Evolutionary conservation across 2,888 invertebrate genomes (phyloP), one percentile per base, ranked within the genome.

Genomic region (Hirtodrosophila confusa): DNA sequence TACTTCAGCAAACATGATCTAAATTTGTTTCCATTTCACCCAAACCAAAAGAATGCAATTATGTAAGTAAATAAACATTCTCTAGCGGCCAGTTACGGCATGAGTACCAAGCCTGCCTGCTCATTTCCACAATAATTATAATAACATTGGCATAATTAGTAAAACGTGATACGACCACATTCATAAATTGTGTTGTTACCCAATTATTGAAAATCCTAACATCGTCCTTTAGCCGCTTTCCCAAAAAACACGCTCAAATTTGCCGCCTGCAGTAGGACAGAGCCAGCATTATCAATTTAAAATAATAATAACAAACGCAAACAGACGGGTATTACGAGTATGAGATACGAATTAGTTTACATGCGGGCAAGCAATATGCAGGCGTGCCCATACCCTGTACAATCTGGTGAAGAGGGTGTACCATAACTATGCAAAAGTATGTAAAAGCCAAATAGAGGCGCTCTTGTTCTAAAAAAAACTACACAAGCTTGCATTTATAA

Each of bases 261-360:
- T 10, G 36, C 29, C 35, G 33, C 40, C 37, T 44, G 29, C 43
- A 50, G 29, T 31, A n/a, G 50, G 27, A 44, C 45, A 12, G 24
- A n/a, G 41, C 53, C 64, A 41, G 65, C 27, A 68, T 56, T 76
- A 79, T 82, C 71, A 74, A 70, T 58, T 61, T 69, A 78, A 84
- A 84, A 84, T 77, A 78, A 82, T 75, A 83, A 83, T 62, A 80
- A 64, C 65, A 80, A 80, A 66, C 24, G 60, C 85, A 66, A 80
- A 77, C 63, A 68, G 35, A 43, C 51, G 33, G 45, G 47, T 43
- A 67, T 54, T 57, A 77, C 51, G 62, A 51, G 50, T 57, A 77
- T 51, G 62, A 51, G 67, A 80, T 65, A 65, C 61, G 78, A 84
- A 80, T 80, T 84, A 54, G 58, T 48, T 63, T 45, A 62, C 50